A percentile compares a stretch with the other conserved stretches of the same genome.
Conservation (phyloP, 2,888 invertebrate genomes). For the Cryptocephalus moraei region DNA sequence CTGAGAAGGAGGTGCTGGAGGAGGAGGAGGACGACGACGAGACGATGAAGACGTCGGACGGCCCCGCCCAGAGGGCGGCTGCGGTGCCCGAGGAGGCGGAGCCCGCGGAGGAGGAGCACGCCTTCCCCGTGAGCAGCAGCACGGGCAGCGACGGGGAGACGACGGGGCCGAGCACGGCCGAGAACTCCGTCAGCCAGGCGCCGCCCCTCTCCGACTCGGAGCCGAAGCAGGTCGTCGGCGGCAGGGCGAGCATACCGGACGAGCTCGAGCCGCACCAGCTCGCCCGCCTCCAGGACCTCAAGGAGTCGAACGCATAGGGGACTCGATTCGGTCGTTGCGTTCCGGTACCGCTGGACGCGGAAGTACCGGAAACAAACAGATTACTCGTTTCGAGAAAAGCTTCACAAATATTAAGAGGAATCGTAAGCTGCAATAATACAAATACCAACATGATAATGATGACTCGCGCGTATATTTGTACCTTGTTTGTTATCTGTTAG, state of each 20-base stretch:
- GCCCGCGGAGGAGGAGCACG: slow-evolving; percentile 44
- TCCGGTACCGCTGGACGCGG: no score
- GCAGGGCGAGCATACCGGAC: slow-evolving; percentile 76
- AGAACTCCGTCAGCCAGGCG: slow-evolving; percentile 48
- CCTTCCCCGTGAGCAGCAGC: slow-evolving; percentile 51
- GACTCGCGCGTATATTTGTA: slow-evolving; percentile 25
- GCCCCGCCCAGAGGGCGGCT: slow-evolving; percentile 1
- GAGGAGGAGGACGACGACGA: background rate
- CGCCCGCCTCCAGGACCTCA: slow-evolving; percentile 76
- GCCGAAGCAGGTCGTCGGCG: slow-evolving; percentile 53
- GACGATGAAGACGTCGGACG: slow-evolving; percentile 8
- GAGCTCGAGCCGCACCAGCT: slow-evolving; percentile 82
- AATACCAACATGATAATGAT: slow-evolving; percentile 10
- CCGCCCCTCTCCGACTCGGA: slow-evolving; percentile 17
- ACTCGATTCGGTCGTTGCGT: slow-evolving; percentile 3
- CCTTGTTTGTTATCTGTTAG: slow-evolving; percentile 26
- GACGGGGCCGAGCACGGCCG: slow-evolving; percentile 52
- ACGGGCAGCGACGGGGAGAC: slow-evolving; percentile 57
- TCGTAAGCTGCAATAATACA: slow-evolving; percentile 9
- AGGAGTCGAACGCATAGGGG: slow-evolving; percentile 80
- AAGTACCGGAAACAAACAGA: background rate
- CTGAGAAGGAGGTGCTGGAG: slow-evolving; percentile 12
- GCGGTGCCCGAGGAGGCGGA: slow-evolving; percentile 6
- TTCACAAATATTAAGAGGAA: slow-evolving; percentile 19
- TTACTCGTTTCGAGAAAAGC: slow-evolving; percentile 22